A percentile compares a stretch with the other conserved stretches of the same genome.
Evolutionary conservation across 30 jellyfish, hydroid and myxozoan genomes (phyloP).

Genomic region (Nemopilema nomurai): DNA sequence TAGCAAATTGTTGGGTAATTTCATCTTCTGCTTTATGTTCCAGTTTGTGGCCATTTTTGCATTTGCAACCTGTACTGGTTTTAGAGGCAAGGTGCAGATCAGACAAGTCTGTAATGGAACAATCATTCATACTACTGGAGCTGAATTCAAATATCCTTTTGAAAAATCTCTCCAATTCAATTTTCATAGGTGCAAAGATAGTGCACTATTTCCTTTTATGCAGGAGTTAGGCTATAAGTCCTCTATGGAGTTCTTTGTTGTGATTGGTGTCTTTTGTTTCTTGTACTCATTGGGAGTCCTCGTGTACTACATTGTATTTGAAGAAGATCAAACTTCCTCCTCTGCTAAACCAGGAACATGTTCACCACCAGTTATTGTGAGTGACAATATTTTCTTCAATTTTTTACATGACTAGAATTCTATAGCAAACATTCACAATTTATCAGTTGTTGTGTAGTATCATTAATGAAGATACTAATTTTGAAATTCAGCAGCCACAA

Average conservation of each 20-base stretch:
- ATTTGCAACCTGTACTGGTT: slow-evolving; percentile 93
- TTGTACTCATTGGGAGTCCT: slow-evolving; percentile 74
- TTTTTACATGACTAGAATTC: too few species aligned
- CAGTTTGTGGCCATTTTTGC: slow-evolving; percentile 90
- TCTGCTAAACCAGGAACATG: slow-evolving; percentile 58
- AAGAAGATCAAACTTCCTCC: slow-evolving; percentile 52
- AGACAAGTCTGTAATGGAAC: slow-evolving; percentile 36
- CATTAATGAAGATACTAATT: too few species aligned
- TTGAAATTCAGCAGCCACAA: too few species aligned
- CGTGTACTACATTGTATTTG: slow-evolving; percentile 73
- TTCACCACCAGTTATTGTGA: slow-evolving; percentile 88
- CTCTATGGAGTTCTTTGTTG: slow-evolving; percentile 84
- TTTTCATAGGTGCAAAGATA: not conserved
- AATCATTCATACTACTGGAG: not conserved
- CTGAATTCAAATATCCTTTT: slow-evolving; percentile 69
- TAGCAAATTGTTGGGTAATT: not conserved
- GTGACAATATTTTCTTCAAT: slow-evolving; percentile 1
- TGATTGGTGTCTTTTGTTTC: slow-evolving; percentile 90
- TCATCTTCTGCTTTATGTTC: not conserved
- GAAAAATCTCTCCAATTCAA: slow-evolving; percentile 16
- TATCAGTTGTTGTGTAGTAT: too few species aligned
- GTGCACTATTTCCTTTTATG: not conserved
- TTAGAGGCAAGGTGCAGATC: slow-evolving; percentile 64
- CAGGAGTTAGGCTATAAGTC: slow-evolving; percentile 51
- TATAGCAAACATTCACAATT: too few species aligned